Conservation (phyloP, 2,888 invertebrate genomes). For the Troilus luridus region DNA sequence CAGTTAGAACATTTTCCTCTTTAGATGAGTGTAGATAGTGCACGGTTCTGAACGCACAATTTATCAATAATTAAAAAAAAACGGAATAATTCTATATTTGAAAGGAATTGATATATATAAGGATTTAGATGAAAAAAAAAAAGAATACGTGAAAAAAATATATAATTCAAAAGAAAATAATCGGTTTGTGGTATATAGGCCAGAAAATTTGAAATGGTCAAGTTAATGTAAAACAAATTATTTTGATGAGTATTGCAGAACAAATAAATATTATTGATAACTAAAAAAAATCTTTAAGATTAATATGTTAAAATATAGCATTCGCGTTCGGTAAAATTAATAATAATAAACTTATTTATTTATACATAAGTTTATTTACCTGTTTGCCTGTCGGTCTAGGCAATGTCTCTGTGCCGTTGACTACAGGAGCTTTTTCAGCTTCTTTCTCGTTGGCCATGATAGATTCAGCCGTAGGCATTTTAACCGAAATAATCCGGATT, state of each 20-base stretch:
- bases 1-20: not conserved
- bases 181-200: not conserved
- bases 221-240: not conserved
- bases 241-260: no score
- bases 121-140: not conserved
- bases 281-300: no score
- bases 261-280: no score
- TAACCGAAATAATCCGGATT: slow-evolving; percentile 1
- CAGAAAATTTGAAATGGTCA: not conserved
- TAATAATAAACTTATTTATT: not conserved
- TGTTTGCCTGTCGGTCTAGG: slow-evolving; percentile 74
- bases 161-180: not conserved
- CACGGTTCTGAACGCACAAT: not conserved
- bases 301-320: no score
- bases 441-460: slow-evolving; percentile 65
- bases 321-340: not conserved
- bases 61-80: not conserved
- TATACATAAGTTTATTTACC: slow-evolving; percentile 68
- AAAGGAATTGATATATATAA: not conserved
- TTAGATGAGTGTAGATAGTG: not conserved
- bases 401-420: slow-evolving; percentile 75
- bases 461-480: slow-evolving; percentile 66
- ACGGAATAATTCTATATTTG: not conserved
- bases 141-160: not conserved
- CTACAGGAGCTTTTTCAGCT: slow-evolving; percentile 73